Conservation (phyloP, 1,140 invertebrate species). For the Sarcophaga bullata region DNA sequence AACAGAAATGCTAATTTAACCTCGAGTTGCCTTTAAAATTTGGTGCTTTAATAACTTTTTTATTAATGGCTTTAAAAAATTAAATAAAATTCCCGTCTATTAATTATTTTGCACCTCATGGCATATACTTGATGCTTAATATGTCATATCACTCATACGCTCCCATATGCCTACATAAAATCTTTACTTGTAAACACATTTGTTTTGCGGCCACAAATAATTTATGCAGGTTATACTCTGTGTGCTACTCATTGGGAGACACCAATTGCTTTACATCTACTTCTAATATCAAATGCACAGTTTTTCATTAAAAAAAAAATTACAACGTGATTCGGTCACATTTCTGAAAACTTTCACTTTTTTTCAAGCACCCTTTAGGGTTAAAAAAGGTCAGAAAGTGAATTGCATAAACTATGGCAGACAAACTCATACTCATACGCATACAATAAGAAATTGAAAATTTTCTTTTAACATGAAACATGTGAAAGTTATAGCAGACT, state of each 20-base stretch:
- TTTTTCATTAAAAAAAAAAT: neutral
- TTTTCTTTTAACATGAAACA: too few species aligned
- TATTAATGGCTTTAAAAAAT: too few species aligned
- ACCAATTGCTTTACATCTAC: neutral
- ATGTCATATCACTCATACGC: neutral
- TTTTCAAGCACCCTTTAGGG: neutral
- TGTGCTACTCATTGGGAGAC: neutral
- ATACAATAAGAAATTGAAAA: too few species aligned
- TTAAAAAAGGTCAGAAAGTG: neutral
- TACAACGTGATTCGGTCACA: conserved; percentile 9
- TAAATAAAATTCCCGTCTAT: too few species aligned
- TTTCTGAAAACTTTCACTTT: neutral
- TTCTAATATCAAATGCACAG: neutral
- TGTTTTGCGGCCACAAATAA: neutral
- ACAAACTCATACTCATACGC: too few species aligned
- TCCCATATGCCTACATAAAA: neutral
- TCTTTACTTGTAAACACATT: neutral
- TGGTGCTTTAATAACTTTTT: too few species aligned
- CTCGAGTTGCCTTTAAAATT: too few species aligned
- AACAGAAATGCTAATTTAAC: too few species aligned
- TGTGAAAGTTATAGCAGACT: too few species aligned
- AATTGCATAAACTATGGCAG: neutral
- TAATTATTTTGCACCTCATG: neutral
- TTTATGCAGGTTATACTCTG: neutral
- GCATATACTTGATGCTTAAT: conserved; percentile 5